These are phyloP conservation scores for Cantharis flavilabris DNA, from an alignment of 2,888 invertebrate genomes.

Conservation along the genomic window DNA sequence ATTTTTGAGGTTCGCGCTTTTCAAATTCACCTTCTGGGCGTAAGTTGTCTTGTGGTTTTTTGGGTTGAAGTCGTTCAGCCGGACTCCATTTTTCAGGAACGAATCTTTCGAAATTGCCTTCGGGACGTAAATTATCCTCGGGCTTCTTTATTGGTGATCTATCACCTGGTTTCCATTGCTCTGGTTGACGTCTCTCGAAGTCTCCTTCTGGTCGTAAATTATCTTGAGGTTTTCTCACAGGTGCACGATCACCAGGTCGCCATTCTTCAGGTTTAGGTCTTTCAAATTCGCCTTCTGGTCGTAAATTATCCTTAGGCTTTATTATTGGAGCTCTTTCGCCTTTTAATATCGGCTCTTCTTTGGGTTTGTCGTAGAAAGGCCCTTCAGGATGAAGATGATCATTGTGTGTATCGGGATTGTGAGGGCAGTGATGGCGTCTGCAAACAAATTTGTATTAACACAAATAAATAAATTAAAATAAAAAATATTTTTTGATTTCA, in stretches of 20 bases:
- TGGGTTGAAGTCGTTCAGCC: constrained; percentile 58
- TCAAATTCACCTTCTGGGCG: constrained; percentile 55
- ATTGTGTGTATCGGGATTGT: constrained; percentile 65
- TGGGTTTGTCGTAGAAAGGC: constrained; percentile 60
- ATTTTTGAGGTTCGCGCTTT: constrained; percentile 41
- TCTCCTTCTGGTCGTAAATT: constrained; percentile 54
- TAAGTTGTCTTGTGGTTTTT: constrained; percentile 66
- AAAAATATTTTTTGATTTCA: no score
- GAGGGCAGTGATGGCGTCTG: constrained; percentile 85
- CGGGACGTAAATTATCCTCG: constrained; percentile 57
- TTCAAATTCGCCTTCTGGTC: constrained; percentile 57
- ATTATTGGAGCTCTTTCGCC: constrained; percentile 56
- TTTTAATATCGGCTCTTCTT: constrained; percentile 56
- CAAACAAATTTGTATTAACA: constrained; percentile 45
- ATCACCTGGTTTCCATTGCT: constrained; percentile 55
- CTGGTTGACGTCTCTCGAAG: constrained; percentile 44
- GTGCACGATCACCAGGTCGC: constrained; percentile 52
- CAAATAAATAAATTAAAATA: no score
- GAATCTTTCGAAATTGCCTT: constrained; percentile 61
- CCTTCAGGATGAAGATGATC: constrained; percentile 76
- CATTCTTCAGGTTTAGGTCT: constrained; percentile 54
- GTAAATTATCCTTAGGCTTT: constrained; percentile 55
- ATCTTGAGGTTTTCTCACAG: constrained; percentile 50
- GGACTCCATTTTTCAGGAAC: constrained; percentile 56
- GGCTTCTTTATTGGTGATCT: constrained; percentile 58